These are phyloP conservation scores for Dicycla oo DNA, from an alignment of 2,888 invertebrate genomes.

Conservation along the genomic window DNA sequence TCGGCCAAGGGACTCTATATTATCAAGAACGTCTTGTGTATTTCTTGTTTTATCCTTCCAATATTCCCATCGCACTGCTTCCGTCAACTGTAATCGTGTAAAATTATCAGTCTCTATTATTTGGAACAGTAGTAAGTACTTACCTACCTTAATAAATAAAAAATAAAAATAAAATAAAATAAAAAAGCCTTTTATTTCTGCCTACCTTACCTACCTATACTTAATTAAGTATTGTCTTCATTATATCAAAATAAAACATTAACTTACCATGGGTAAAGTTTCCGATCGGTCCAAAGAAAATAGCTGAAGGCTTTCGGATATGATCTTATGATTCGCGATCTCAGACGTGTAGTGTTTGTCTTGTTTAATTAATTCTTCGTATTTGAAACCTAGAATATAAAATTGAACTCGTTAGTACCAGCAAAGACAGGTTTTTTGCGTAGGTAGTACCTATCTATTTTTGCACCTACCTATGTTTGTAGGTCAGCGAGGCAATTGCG, in stretches of 20 bases:
- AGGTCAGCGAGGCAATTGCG: too few relatives aligned
- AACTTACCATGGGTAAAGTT: constrained; percentile 72
- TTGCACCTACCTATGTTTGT: background rate
- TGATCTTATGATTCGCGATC: constrained; percentile 90
- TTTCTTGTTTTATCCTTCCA: constrained; percentile 76
- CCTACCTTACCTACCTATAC: background rate
- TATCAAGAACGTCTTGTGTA: constrained; percentile 76
- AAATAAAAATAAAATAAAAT: too few relatives aligned
- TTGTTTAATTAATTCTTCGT: constrained; percentile 90
- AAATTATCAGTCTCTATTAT: constrained; percentile 2
- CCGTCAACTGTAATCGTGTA: constrained; percentile 73
- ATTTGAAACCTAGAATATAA: constrained; percentile 87
- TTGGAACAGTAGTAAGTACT: background rate
- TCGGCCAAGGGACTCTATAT: constrained; percentile 86
- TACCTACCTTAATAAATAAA: too few relatives aligned
- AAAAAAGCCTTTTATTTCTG: too few relatives aligned
- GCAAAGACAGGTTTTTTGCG: background rate
- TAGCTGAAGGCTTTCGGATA: constrained; percentile 90
- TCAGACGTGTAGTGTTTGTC: constrained; percentile 89
- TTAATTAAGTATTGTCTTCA: background rate
- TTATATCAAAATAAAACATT: background rate
- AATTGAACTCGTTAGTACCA: background rate
- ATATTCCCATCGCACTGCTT: constrained; percentile 91
- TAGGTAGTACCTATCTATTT: background rate
- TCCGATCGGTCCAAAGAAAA: constrained; percentile 76